Evolutionary conservation across 2,797 vertebrate genomes (phyloP), one percentile per base, ranked within the genome.

Genomic region (Pantherophis vulpinus): DNA sequence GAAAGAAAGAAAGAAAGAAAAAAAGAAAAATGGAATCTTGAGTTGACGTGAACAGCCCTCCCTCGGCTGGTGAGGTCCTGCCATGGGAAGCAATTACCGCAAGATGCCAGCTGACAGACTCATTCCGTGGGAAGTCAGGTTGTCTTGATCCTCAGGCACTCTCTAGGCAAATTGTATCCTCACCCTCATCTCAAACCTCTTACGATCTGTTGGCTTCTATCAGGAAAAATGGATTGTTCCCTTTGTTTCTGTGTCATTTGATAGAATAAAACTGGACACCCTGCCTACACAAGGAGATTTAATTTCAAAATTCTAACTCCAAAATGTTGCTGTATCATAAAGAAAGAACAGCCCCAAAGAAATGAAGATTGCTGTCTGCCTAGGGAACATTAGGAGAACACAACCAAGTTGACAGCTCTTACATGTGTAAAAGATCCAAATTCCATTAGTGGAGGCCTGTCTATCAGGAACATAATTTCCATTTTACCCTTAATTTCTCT

Each of bases 51-150:
- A 97, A 97, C 97, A 97, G 97, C 98, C 97, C 98, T 98, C 97
- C 97, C 97, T 96, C 63, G 97, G 98, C 98, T 98, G 98, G 98
- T 97, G 97, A 98, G 98, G 98, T 98, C 98, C 98, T 99, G 98
- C 98, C 98, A 98, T 99, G 99, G 99, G 99, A 99, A 99, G 99
- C 98, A 99, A 99, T 99, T 99, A 99, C 98, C 94, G 98, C 98
- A 98, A 98, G 98, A 99, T 99, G 98, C 98, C 99, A 99, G 98
- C 98, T 99, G 99, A 99, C 99, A 99, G 98, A 98, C 98, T 98
- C 97, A 98, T 98, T 98, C 98, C 97, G 97, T 98, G 97, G 98
- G 98, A 98, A 99, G 98, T 97, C 97, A 97, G 98, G 98, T 98
- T 98, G 98, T 98, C 98, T 98, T 98, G 98, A 97, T 99, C 99